Conservation (phyloP, 2,888 invertebrate species). For the Melieria picta region DNA sequence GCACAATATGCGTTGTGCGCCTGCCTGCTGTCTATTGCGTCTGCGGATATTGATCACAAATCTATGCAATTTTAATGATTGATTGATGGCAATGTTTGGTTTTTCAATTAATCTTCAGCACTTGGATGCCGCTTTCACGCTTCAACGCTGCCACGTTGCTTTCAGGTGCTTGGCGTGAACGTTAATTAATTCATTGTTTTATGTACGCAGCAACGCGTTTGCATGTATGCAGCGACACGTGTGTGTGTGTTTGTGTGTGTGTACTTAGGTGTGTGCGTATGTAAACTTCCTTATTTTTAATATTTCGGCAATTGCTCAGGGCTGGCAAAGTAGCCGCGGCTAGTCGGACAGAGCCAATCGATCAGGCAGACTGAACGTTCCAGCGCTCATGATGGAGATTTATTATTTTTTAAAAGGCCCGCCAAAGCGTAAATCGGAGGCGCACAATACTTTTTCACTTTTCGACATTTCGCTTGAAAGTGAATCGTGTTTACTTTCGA, state of each 20-base stretch:
- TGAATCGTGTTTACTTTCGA: slow-evolving; percentile 13
- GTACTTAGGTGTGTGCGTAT: slow-evolving; percentile 13
- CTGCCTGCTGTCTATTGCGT: neutral
- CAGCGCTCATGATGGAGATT: slow-evolving; percentile 16
- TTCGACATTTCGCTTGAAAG: too few relatives aligned
- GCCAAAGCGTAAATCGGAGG: neutral
- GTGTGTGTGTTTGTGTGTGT: slow-evolving; percentile 15
- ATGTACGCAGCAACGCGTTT: slow-evolving; percentile 16
- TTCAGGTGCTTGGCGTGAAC: slow-evolving; percentile 24
- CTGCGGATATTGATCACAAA: slow-evolving; percentile 59
- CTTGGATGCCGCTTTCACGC: neutral
- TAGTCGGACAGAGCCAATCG: too few relatives aligned
- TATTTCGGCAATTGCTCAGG: neutral
- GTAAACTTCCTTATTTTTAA: slow-evolving; percentile 32
- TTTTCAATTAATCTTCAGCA: slow-evolving; percentile 25
- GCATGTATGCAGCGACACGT: neutral
- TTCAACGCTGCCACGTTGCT: neutral
- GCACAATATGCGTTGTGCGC: neutral
- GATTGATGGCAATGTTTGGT: slow-evolving; percentile 50
- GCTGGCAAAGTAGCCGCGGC: too few relatives aligned
- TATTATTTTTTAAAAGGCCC: slow-evolving; percentile 29
- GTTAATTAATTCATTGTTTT: slow-evolving; percentile 35
- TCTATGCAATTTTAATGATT: slow-evolving; percentile 57
- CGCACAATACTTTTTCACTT: too few relatives aligned
- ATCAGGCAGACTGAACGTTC: too few relatives aligned